Conservation (phyloP, 2,113 vertebrate species). For the Isichthys henryi region DNA sequence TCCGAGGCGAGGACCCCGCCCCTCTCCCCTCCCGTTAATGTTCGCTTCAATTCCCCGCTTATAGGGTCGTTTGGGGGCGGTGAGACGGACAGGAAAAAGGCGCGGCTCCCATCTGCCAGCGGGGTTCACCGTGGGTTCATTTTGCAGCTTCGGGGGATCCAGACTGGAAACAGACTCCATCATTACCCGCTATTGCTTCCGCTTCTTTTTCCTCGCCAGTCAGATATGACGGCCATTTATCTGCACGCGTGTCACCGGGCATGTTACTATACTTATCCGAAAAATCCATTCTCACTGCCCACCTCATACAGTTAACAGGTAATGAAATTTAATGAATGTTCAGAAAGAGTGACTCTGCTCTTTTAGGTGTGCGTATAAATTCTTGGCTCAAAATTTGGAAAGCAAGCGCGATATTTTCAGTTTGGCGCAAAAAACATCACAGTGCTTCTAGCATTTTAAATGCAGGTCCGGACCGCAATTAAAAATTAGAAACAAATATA, state of each 20-base stretch:
- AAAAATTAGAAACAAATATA: background rate
- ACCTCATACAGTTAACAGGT: background rate
- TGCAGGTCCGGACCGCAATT: background rate
- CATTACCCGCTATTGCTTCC: background rate
- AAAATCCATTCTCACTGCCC: background rate
- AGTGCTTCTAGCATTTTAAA: background rate
- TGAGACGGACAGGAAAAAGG: background rate
- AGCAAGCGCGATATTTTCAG: background rate
- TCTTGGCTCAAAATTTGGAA: background rate
- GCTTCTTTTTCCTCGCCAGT: background rate
- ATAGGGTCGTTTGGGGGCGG: background rate
- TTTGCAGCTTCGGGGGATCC: background rate
- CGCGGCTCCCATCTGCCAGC: background rate
- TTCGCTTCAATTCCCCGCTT: background rate
- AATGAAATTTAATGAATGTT: background rate
- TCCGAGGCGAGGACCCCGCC: too few relatives aligned
- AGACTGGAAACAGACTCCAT: background rate
- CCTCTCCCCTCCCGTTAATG: background rate
- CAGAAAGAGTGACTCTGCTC: background rate
- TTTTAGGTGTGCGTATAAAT: background rate
- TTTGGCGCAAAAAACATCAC: background rate
- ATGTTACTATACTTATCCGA: background rate
- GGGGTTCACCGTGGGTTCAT: slow-evolving; percentile 12
- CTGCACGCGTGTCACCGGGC: background rate
- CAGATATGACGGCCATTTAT: too few relatives aligned